Evolutionary conservation across 2,888 invertebrate species (phyloP), one percentile per base, ranked within the genome.

Genomic region (Coleophora deauratella): DNA sequence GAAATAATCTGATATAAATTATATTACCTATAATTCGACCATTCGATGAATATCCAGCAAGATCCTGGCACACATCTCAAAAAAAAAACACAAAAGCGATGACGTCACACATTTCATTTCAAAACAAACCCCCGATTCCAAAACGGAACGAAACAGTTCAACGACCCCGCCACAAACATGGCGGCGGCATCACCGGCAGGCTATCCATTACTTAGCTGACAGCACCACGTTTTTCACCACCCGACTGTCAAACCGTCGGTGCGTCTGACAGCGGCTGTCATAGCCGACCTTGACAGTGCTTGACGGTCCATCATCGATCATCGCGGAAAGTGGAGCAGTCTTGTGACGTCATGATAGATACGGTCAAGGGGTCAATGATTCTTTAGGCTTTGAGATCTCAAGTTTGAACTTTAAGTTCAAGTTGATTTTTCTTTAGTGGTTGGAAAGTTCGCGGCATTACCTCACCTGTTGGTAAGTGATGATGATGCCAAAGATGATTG

Each of bases 161-260:
- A 54, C 62, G 72, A 61, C 71, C 74, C 54, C 57, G 48, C 39
- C 54, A 59, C 62, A 65, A 66, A 66, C 52, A 70, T 71, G 70
- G 72, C 62, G 51, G 56, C 54, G 47, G 38, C 35, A 38, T 38
- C 34, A 41, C 62, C 64, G 72, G 70, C 62, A 66, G 62, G 70
- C 77, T 67, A 84, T 82, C 80, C 79, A 81, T 82, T 78, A 82
- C 69, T n/a, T 50, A 52, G 52, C 54, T 71, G 81, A 73, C 77
- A 72, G 70, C 67, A 57, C 65, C 53, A 64, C 77, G 72, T 76
- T 80, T 79, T 79, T 77, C 75, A 68, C 56, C 59, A 58, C 55
- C 56, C 47, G 58, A 75, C 77, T 73, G 65, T 50, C 47, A 49
- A 31, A 31, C 55, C 52, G 58, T 55, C 56, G 54, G 59, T 51